Evolutionary conservation across 2,888 invertebrate species (phyloP), one percentile per base, ranked within the genome.

Genomic region (Adela reaumurella): DNA sequence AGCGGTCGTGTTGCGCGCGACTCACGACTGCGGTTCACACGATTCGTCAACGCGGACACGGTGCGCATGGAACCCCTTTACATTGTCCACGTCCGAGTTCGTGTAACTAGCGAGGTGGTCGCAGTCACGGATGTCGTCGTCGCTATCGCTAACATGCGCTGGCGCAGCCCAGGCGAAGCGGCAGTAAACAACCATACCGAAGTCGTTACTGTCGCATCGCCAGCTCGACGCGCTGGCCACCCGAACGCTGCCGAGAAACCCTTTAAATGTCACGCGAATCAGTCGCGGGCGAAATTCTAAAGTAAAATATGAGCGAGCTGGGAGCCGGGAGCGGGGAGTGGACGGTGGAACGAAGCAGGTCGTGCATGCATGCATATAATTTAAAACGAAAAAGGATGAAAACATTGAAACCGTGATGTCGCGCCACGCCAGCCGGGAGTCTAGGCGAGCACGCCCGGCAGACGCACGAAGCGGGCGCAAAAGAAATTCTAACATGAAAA

Each of bases 121-220:
- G 46, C 35, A 16, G n/a, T 19, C n/a, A 19, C 24, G 28, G 20
- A 19, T 19, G 41, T 41, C 35, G 46, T 20, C 45, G 46, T 35
- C 46, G 46, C 46, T 41, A 35, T 42, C 46, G 42, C 41, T 19
- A 35, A 35, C 24, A 17, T 16, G 45, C 46, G 41, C 35, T 35
- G 41, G 14, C 19, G 42, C 46, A 41, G 29, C 17, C 14, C 2
- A 8, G 35, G n/a, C 35, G 35, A 35, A 3, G 14, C 14, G 35
- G 35, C 35, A 8, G 14, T 35, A 14, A 35, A 35, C 35, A 14
- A 35, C 35, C 3, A 35, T 14, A 35, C 11, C 4, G 35, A 4
- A 3, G 35, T 14, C 35, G 35, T 35, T 35, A 35, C 11, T 14
- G 35, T 35, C 35, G 35, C 35, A 5, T 24, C 6, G 35, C 8